Conservation (phyloP, 2,888 invertebrate species). For the Parelbella ahira region DNA sequence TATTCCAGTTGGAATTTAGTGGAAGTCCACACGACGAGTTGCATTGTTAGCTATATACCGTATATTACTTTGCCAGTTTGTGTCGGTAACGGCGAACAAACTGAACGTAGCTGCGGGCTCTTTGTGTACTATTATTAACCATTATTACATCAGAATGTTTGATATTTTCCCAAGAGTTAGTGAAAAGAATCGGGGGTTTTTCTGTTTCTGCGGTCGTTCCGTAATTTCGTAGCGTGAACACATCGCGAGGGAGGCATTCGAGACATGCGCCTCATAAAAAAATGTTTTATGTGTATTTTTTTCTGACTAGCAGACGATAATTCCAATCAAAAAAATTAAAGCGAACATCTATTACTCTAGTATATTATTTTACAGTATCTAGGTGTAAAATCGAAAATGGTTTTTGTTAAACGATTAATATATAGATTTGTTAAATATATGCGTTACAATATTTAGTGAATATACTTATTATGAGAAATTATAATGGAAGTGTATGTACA, state of each 20-base stretch:
- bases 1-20: constrained; percentile 6
- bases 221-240: constrained; percentile 7
- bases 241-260: background rate
- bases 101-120: constrained; percentile 5
- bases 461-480: too few relatives aligned
- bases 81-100: constrained; percentile 1
- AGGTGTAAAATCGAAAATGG: too few relatives aligned
- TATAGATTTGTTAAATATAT: too few relatives aligned
- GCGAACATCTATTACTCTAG: too few relatives aligned
- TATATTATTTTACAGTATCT: too few relatives aligned
- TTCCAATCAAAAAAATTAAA: too few relatives aligned
- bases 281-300: too few relatives aligned
- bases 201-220: background rate
- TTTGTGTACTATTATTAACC: constrained; percentile 15
- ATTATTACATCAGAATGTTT: constrained; percentile 10
- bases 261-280: too few relatives aligned
- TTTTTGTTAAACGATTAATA: too few relatives aligned
- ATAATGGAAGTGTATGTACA: too few relatives aligned
- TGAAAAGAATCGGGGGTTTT: constrained; percentile 8
- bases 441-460: too few relatives aligned
- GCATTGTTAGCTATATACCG: background rate
- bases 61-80: constrained; percentile 6
- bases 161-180: constrained; percentile 12
- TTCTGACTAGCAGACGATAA: too few relatives aligned
- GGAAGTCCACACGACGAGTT: background rate